phyloP scores from a whole-genome alignment of 2,797 vertebrate genomes.

The Arctocebus calabarensis region DNA sequence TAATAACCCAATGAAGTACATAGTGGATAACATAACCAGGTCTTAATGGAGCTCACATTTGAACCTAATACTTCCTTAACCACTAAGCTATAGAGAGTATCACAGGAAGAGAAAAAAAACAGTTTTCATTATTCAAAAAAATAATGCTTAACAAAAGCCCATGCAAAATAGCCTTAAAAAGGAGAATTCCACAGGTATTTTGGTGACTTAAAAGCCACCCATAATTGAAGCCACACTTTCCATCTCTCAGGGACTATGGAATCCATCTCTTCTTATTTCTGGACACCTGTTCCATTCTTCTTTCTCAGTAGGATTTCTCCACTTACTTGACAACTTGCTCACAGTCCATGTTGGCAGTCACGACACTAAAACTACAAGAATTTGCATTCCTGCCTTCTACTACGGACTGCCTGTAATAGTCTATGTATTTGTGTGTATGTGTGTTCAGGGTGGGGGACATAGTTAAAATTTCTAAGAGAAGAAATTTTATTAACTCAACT shows the following conservation, averaged over 20 bases:
- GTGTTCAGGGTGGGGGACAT: background rate
- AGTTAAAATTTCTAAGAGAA: background rate
- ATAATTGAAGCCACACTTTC: background rate
- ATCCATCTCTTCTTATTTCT: background rate
- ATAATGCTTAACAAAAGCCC: background rate
- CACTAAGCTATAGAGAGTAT: background rate
- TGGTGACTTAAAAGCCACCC: background rate
- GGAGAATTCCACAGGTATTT: background rate
- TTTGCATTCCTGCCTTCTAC: background rate
- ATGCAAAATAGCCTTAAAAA: background rate
- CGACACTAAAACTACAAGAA: background rate
- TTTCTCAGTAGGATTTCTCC: background rate
- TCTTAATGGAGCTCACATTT: background rate
- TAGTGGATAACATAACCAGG: background rate
- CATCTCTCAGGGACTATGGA: background rate
- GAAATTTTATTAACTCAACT: background rate
- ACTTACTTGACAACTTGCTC: background rate
- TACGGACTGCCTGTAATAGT: background rate
- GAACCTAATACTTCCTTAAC: background rate
- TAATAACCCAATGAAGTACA: background rate
- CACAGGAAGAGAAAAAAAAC: background rate
- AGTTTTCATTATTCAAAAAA: background rate
- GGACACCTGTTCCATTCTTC: background rate
- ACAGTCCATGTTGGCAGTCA: background rate
- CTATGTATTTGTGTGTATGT: background rate